Base-by-base conservation (phyloP, 2,797 vertebrate genomes). In the Sebastes cheni region DNA sequence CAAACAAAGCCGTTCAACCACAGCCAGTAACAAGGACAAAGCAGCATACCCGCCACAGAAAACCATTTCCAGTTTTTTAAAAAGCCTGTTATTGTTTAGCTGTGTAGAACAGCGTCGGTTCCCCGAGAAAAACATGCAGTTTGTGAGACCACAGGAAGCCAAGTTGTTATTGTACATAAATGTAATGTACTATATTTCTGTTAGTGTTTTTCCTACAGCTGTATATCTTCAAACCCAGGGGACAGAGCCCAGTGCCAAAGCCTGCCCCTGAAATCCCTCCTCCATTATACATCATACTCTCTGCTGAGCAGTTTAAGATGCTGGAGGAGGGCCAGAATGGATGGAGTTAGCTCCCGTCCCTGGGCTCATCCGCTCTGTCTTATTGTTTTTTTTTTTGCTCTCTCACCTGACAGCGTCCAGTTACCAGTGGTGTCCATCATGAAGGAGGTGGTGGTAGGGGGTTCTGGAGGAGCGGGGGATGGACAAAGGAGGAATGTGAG, bases 331-430 rank as follows among this genome's bases (percentile, higher is more conserved):
- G 85, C 79, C 84, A 91, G 72, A 84, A 75, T 0, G 8, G 83
- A 85, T 59, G 75, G 58, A 74, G 67, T 42, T 8, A 61, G 70
- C 75, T 73, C 79, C 62, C 34, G 30, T 72, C 78, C 29, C 50
- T 75, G 20, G 4, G 27, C n/a, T 78, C 59, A 52, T 67, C 77
- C n/a, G 25, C 46, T 34, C 29, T 32, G 29, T 71, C 39, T 61
- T 61, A 18, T 46, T 36, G 14, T 13, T 75, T 72, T 30, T 72
- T 13, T 12, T 76, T 29, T 52, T 18, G 27, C 77, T 76, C 67
- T 90, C 94, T 96, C 95, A 96, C 95, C 95, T 96, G 95, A 86
- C 90, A 92, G 81, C 1, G 92, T 94, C 94, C 91, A 90, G 94
- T 95, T 95, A 93, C 77, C 90, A 79, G 93, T 91, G 90, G 86